Evolutionary conservation across 2,113 vertebrate species (phyloP).

Genomic region (Chaetodon auriga): DNA sequence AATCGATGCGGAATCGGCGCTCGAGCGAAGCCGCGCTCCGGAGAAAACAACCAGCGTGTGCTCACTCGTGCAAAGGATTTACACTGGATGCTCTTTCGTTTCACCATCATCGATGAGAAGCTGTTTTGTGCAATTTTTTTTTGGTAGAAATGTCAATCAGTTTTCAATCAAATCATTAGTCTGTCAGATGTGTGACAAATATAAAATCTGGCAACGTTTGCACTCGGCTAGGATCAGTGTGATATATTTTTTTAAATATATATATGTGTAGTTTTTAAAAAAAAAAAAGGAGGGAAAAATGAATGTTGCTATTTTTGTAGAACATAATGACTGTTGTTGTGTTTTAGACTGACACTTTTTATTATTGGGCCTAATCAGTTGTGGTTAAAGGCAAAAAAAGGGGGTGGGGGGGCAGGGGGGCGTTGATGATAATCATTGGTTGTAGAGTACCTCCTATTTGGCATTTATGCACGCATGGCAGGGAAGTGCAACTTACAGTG

Average conservation of each 20-base stretch:
- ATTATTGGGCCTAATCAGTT: conserved; percentile 57
- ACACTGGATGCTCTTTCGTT: conserved; percentile 76
- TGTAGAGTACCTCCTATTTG: conserved; percentile 71
- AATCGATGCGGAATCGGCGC: conserved; percentile 7
- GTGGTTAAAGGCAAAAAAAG: conserved; percentile 41
- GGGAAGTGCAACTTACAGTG: conserved; percentile 71
- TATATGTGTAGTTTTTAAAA: conserved; percentile 68
- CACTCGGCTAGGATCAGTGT: conserved; percentile 89
- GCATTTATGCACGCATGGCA: conserved; percentile 69
- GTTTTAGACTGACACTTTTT: conserved; percentile 69
- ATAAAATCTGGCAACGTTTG: conserved; percentile 92
- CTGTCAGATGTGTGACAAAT: conserved; percentile 85
- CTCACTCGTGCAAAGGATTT: conserved; percentile 54
- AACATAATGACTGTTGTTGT: conserved; percentile 71
- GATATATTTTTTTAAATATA: conserved; percentile 81
- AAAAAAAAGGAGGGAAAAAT: conserved; percentile 63
- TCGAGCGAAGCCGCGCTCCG: neutral
- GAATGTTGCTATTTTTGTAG: conserved; percentile 84
- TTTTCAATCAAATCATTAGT: conserved; percentile 84
- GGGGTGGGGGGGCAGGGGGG: conserved; percentile 36
- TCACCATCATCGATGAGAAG: conserved; percentile 50
- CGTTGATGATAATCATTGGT: conserved; percentile 75
- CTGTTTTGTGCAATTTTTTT: conserved; percentile 69
- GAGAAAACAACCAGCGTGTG: conserved; percentile 12
- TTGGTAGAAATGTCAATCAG: conserved; percentile 64